Evolutionary conservation across 2,797 vertebrate genomes (phyloP).

Genomic region (Sebastiscus albofasciatus): DNA sequence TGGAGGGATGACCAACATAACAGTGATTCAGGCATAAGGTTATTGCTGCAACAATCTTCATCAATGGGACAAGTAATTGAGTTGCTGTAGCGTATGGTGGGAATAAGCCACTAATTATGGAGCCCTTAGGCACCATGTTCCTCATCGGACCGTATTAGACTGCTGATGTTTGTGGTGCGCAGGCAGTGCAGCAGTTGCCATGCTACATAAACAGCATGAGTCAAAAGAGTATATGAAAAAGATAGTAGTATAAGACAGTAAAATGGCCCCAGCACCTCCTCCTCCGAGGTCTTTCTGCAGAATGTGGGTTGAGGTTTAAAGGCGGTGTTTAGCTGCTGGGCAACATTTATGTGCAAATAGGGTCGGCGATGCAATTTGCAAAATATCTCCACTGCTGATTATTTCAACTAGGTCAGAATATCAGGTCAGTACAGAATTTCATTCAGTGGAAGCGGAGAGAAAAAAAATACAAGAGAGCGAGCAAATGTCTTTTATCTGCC

Average conservation of each 20-base stretch:
- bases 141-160: neutral
- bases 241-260: neutral
- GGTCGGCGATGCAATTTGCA: slow-evolving; percentile 33
- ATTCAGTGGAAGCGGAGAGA: slow-evolving; percentile 1
- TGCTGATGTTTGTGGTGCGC: neutral
- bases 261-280: neutral
- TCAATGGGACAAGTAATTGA: neutral
- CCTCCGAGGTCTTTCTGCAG: neutral
- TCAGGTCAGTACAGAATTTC: slow-evolving; percentile 51
- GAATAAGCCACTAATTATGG: slow-evolving; percentile 27
- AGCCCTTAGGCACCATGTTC: neutral
- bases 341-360: slow-evolving; percentile 44
- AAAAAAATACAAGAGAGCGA: slow-evolving; percentile 2
- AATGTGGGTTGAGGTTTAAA: slow-evolving; percentile 27
- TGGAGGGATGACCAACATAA: neutral
- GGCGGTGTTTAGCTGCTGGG: slow-evolving; percentile 13
- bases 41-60: neutral
- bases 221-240: neutral
- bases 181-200: slow-evolving; percentile 5
- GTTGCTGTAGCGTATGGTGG: neutral
- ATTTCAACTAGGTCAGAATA: slow-evolving; percentile 66
- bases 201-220: neutral
- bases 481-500: slow-evolving; percentile 58
- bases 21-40: neutral
- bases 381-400: slow-evolving; percentile 37